Evolutionary conservation across 1,140 invertebrate species (phyloP).

Genomic region (Drosophila nigromelanica): DNA sequence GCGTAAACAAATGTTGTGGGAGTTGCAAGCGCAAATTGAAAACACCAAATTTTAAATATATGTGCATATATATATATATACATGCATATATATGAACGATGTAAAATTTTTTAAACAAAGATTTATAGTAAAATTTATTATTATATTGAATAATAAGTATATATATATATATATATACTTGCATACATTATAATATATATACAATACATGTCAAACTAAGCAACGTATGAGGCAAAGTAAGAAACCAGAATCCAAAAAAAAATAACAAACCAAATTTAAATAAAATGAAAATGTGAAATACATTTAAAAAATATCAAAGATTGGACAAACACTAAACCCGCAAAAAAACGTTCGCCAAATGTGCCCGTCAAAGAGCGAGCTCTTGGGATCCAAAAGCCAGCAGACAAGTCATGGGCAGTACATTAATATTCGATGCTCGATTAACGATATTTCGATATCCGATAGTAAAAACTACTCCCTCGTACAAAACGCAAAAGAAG

Average conservation of each 20-base stretch:
- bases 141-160: constrained; percentile 54
- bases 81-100: constrained; percentile 41
- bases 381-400: background rate
- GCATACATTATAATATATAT: constrained; percentile 14
- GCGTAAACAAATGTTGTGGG: constrained; percentile 30
- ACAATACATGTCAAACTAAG: constrained; percentile 27
- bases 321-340: constrained; percentile 23
- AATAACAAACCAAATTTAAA: constrained; percentile 16
- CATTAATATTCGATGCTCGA: background rate
- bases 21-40: constrained; percentile 65
- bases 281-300: constrained; percentile 60
- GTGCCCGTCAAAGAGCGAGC: constrained; percentile 32
- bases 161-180: constrained; percentile 28
- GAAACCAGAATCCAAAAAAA: constrained; percentile 15
- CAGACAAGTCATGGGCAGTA: background rate
- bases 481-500: background rate
- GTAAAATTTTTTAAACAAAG: constrained; percentile 73
- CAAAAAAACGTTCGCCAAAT: constrained; percentile 40
- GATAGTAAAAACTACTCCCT: constrained; percentile 19
- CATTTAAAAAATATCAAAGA: constrained; percentile 73
- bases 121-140: constrained; percentile 82
- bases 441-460: constrained; percentile 16
- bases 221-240: constrained; percentile 35
- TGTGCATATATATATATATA: constrained; percentile 7
- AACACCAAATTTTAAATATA: constrained; percentile 74